A percentile compares a stretch with the other conserved stretches of the same genome.
These are phyloP conservation scores for Cacoxenus indagator DNA, from an alignment of 2,888 invertebrate species.

Conservation along the genomic window DNA sequence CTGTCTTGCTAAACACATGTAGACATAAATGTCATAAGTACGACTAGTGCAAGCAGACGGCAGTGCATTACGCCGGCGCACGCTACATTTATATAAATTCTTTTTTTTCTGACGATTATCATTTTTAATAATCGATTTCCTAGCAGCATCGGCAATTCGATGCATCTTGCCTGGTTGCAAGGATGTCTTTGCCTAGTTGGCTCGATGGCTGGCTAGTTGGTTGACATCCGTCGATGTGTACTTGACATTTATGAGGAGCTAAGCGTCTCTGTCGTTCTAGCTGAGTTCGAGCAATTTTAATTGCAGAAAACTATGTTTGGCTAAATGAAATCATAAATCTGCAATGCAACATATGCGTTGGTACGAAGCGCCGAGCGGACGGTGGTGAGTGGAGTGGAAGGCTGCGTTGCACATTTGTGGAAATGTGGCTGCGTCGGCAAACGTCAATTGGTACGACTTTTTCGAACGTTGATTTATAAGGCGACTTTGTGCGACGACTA, in stretches of 20 bases:
- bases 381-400: too few relatives aligned
- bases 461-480: conserved; percentile 20
- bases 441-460: background rate
- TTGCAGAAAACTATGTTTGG: conserved; percentile 41
- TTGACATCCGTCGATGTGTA: conserved; percentile 24
- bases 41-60: too few relatives aligned
- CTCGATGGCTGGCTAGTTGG: background rate
- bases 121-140: conserved; percentile 71
- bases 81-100: background rate
- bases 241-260: conserved; percentile 56
- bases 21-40: conserved; percentile 67
- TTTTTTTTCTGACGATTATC: conserved; percentile 67
- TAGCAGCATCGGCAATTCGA: conserved; percentile 22
- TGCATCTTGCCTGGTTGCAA: background rate
- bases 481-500: background rate
- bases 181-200: too few relatives aligned
- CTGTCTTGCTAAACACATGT: conserved; percentile 69
- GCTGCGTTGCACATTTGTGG: background rate
- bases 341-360: conserved; percentile 3
- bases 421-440: background rate
- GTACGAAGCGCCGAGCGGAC: too few relatives aligned
- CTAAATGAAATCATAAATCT: conserved; percentile 40
- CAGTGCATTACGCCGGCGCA: conserved; percentile 19
- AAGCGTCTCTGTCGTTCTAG: conserved; percentile 19
- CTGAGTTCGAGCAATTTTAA: conserved; percentile 45